phyloP scores from a whole-genome alignment of 2,113 vertebrate species.

The Charina bottae region DNA sequence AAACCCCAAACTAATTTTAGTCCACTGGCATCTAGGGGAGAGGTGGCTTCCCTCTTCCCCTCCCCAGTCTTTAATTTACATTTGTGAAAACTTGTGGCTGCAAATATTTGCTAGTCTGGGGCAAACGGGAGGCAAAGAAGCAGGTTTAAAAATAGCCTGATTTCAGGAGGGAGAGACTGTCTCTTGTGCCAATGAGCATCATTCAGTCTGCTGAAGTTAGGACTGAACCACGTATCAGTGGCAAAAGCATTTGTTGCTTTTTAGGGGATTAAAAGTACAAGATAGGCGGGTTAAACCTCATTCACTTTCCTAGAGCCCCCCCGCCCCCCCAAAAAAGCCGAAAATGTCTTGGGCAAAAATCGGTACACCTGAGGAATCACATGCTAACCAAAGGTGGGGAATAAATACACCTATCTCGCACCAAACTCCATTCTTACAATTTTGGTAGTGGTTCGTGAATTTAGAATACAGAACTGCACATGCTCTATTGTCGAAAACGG shows the following conservation, averaged over 20 bases:
- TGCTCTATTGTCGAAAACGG: background rate
- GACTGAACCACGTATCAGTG: background rate
- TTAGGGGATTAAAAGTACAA: background rate
- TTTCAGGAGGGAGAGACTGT: background rate
- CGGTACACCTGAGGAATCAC: background rate
- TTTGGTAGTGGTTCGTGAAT: background rate
- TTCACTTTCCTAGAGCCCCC: background rate
- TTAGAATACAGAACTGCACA: background rate
- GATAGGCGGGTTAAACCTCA: background rate
- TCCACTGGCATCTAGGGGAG: conserved; percentile 52
- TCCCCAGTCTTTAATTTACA: conserved; percentile 37
- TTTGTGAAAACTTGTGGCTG: conserved; percentile 38
- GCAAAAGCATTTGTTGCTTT: background rate
- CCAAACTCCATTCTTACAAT: background rate
- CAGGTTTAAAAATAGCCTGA: conserved; percentile 23
- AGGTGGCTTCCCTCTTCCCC: conserved; percentile 34
- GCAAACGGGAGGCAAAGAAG: conserved; percentile 20
- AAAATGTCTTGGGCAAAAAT: background rate
- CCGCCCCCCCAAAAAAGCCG: background rate
- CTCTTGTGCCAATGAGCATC: background rate
- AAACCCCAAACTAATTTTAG: conserved; percentile 56
- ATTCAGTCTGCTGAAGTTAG: background rate
- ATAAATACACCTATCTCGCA: background rate
- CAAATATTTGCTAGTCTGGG: conserved; percentile 27
- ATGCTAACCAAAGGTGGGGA: background rate